Percentiles rank a stretch among this genome's conserved stretches.
These are phyloP conservation scores for Callocephalon fimbriatum DNA, from an alignment of 2,113 vertebrate genomes.

Conservation along the genomic window DNA sequence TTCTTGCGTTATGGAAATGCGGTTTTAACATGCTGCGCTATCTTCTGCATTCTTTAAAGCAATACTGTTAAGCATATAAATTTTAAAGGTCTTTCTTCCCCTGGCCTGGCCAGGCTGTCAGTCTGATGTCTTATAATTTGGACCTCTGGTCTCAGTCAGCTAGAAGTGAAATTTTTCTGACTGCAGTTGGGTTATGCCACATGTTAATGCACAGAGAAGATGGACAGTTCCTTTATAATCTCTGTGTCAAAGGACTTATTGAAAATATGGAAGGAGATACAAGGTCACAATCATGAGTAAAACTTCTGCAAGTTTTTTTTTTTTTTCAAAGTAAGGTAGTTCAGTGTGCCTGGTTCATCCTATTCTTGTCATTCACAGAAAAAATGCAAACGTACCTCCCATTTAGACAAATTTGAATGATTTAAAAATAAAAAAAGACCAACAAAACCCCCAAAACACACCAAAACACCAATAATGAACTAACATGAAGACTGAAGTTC, in stretches of 20 bases:
- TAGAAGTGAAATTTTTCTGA: background rate
- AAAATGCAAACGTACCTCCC: background rate
- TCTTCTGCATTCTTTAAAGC: background rate
- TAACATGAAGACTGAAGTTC: background rate
- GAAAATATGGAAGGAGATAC: background rate
- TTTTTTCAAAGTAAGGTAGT: too few relatives aligned
- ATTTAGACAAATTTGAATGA: background rate
- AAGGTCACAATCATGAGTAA: background rate
- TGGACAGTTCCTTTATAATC: background rate
- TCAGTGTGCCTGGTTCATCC: background rate
- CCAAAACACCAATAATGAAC: background rate
- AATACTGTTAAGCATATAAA: background rate
- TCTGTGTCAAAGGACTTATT: background rate
- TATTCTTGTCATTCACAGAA: background rate
- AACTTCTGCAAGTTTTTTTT: background rate
- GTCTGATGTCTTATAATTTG: background rate
- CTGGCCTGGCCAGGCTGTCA: background rate
- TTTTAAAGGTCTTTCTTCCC: background rate
- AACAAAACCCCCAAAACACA: fast-evolving
- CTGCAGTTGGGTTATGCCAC: background rate
- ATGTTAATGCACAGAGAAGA: background rate
- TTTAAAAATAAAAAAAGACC: background rate
- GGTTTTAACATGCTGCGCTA: background rate
- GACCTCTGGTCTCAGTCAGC: background rate
- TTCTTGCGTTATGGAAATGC: slow-evolving; percentile 15